A percentile compares a stretch with the other conserved stretches of the same genome.
Conservation (phyloP, 2,797 vertebrate species). For the Sparidentex hasta region DNA sequence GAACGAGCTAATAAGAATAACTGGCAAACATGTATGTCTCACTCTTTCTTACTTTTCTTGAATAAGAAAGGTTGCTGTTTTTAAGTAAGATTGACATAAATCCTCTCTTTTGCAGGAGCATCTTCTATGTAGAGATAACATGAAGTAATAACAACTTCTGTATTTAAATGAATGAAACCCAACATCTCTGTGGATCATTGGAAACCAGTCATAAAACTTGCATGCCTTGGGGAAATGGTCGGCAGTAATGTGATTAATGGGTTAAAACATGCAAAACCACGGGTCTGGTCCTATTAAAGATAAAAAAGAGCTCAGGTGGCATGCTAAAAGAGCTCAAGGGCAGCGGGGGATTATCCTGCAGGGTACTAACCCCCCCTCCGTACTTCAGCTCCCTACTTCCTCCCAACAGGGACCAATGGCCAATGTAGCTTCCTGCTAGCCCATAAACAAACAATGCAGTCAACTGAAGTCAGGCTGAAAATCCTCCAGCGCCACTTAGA, state of each 20-base stretch:
- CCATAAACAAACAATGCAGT: slow-evolving; percentile 83
- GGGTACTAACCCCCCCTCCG: slow-evolving; percentile 42
- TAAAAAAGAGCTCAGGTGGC: slow-evolving; percentile 61
- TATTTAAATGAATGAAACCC: slow-evolving; percentile 11
- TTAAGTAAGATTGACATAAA: slow-evolving; percentile 5
- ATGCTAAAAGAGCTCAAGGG: slow-evolving; percentile 50
- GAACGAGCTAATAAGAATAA: background rate
- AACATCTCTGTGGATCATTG: background rate
- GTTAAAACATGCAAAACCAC: slow-evolving; percentile 47
- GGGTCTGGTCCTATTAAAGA: slow-evolving; percentile 59
- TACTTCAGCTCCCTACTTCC: slow-evolving; percentile 61
- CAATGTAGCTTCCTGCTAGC: slow-evolving; percentile 76
- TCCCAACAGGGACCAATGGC: slow-evolving; percentile 71
- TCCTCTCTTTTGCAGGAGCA: background rate
- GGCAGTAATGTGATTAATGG: slow-evolving; percentile 16
- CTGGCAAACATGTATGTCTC: background rate
- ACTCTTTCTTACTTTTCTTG: too few relatives aligned
- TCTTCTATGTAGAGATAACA: background rate
- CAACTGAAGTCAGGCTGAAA: slow-evolving; percentile 81
- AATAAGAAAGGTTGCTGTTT: background rate
- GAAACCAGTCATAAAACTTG: slow-evolving; percentile 11
- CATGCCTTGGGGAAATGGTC: background rate
- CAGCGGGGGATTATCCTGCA: slow-evolving; percentile 61
- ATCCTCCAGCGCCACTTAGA: slow-evolving; percentile 77
- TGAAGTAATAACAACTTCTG: background rate